These are phyloP conservation scores for Drosophila melanica DNA, from an alignment of 1,140 invertebrate species.

Conservation along the genomic window DNA sequence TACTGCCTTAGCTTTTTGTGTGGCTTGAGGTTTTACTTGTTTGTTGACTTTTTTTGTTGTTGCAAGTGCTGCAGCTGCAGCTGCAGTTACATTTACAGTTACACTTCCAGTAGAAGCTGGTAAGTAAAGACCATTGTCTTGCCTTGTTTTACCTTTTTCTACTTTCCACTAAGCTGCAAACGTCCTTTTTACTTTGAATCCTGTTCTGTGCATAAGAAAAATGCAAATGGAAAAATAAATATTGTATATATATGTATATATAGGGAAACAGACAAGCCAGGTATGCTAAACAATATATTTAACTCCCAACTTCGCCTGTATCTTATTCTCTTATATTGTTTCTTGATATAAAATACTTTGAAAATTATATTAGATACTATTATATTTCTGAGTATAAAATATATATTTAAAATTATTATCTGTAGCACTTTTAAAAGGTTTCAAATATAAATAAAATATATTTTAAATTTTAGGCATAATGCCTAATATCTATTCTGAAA, in stretches of 20 bases:
- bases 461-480: too few species aligned
- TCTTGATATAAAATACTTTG: too few species aligned
- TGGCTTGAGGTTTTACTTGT: neutral
- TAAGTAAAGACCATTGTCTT: neutral
- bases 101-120: neutral
- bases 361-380: too few species aligned
- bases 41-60: slow-evolving; percentile 22
- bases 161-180: slow-evolving; percentile 16
- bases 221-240: slow-evolving; percentile 9
- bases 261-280: neutral
- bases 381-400: neutral
- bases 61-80: slow-evolving; percentile 32
- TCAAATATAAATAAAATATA: too few species aligned
- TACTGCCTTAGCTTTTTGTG: slow-evolving; percentile 1
- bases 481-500: too few species aligned
- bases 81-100: neutral
- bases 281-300: neutral
- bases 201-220: slow-evolving; percentile 12
- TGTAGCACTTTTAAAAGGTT: too few species aligned
- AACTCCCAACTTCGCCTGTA: too few species aligned
- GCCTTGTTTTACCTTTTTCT: slow-evolving; percentile 3
- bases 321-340: too few species aligned
- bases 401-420: neutral
- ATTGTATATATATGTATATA: neutral
- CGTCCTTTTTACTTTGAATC: slow-evolving; percentile 20